These are phyloP conservation scores for Esox niger DNA, from an alignment of 2,113 vertebrate genomes.

Conservation along the genomic window DNA sequence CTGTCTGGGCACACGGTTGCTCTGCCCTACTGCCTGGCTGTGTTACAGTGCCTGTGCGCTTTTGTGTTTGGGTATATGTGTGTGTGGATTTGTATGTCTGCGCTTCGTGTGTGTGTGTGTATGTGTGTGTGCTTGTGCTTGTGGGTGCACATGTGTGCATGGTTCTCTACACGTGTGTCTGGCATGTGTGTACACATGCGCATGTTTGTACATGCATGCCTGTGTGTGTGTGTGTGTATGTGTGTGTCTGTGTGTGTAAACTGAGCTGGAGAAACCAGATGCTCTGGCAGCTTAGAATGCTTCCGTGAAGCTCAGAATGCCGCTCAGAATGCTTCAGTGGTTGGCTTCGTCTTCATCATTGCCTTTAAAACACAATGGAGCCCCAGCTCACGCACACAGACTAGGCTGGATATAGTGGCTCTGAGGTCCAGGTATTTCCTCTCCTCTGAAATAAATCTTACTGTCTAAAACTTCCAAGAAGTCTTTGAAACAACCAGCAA, in stretches of 20 bases:
- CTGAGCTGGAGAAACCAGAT: conserved; percentile 17
- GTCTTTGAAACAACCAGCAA: conserved; percentile 74
- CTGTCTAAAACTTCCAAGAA: conserved; percentile 59
- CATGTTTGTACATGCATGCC: conserved; percentile 13
- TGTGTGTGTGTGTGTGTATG: background rate
- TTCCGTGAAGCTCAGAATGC: conserved; percentile 9
- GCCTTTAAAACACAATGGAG: background rate
- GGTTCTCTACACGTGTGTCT: background rate
- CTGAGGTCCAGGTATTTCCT: conserved; percentile 47
- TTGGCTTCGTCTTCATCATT: background rate
- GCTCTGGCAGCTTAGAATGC: conserved; percentile 9
- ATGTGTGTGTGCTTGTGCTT: background rate
- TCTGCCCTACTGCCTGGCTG: background rate
- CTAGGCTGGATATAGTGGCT: conserved; percentile 33
- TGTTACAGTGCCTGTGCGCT: conserved; percentile 2
- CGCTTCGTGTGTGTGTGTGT: background rate
- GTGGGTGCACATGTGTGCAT: too few relatives aligned
- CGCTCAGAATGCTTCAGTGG: conserved; percentile 6
- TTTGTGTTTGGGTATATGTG: conserved; percentile 12
- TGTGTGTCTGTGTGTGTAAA: too few relatives aligned
- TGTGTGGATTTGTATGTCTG: conserved; percentile 13
- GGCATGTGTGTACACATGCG: too few relatives aligned
- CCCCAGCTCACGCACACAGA: conserved; percentile 2
- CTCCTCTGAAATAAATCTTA: conserved; percentile 58
- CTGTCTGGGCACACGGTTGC: background rate